phyloP scores from a whole-genome alignment of 2,888 invertebrate species.

The Melanargia galathea region DNA sequence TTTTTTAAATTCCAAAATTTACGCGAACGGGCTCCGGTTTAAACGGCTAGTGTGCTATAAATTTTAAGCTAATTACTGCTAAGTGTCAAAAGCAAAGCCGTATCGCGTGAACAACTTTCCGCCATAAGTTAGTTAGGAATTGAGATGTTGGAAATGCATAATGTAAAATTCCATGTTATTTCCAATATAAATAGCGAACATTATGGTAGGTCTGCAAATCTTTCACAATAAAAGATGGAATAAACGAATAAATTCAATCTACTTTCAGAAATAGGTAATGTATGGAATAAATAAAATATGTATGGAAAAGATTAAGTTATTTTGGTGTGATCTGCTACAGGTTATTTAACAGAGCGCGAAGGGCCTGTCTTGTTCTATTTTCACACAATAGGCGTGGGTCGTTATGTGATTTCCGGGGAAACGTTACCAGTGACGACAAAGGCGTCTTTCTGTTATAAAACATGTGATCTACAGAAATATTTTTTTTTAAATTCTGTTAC shows the following conservation, averaged over 20 bases:
- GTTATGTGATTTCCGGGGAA: too few relatives aligned
- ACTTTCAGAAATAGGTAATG: too few relatives aligned
- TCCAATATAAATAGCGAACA: not conserved
- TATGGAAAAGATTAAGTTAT: not conserved
- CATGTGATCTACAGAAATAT: too few relatives aligned
- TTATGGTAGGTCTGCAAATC: not conserved
- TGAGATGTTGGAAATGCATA: conserved; percentile 27
- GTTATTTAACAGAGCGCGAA: conserved; percentile 6
- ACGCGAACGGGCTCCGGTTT: conserved; percentile 20
- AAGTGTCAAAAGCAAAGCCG: conserved; percentile 71
- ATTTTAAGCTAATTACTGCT: conserved; percentile 73
- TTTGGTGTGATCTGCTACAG: not conserved
- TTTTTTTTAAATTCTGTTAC: too few relatives aligned
- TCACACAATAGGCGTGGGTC: too few relatives aligned
- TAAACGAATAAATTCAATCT: too few relatives aligned
- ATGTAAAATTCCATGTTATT: conserved; percentile 15
- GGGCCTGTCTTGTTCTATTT: conserved; percentile 8
- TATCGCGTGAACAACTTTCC: conserved; percentile 63
- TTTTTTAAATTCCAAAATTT: conserved; percentile 24
- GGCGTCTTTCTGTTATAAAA: too few relatives aligned
- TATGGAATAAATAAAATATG: too few relatives aligned
- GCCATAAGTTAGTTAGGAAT: conserved; percentile 67
- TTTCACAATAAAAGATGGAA: too few relatives aligned
- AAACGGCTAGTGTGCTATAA: conserved; percentile 55
- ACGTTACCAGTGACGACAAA: too few relatives aligned